Percentiles rank a stretch among this genome's conserved stretches.
phyloP scores from a whole-genome alignment of 2,888 invertebrate genomes.

The Temnothorax ravouxi region DNA sequence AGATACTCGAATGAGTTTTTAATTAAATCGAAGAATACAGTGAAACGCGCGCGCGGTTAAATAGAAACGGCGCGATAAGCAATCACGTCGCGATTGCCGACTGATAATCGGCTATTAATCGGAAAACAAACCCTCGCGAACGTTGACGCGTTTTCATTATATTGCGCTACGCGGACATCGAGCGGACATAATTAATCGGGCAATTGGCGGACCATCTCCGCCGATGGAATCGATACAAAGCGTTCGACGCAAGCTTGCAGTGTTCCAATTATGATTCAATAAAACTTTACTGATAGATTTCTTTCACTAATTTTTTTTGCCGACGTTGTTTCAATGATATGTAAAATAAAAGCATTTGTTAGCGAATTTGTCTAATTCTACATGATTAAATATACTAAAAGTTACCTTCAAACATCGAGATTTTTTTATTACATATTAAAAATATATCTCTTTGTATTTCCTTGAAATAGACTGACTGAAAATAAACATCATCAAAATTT shows the following conservation, averaged over 20 bases:
- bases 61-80: conserved; percentile 58
- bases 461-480: not conserved
- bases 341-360: not conserved
- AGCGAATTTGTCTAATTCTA: not conserved
- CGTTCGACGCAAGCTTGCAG: not conserved
- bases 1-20: conserved; percentile 67
- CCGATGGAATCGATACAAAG: conserved; percentile 9
- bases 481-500: not conserved
- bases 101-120: conserved; percentile 69
- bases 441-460: not conserved
- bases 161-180: conserved; percentile 27
- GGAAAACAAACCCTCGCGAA: conserved; percentile 60
- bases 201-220: conserved; percentile 8
- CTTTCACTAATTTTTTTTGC: not conserved
- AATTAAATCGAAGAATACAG: conserved; percentile 69
- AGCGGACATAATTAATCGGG: conserved; percentile 41
- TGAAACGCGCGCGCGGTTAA: conserved; percentile 26
- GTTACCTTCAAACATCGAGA: not conserved
- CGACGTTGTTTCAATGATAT: not conserved
- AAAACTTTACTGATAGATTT: not conserved
- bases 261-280: not conserved
- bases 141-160: conserved; percentile 51
- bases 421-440: not conserved
- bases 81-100: conserved; percentile 60
- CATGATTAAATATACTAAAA: not conserved